Percentiles rank a stretch among this genome's conserved stretches.
These are phyloP conservation scores for Epinephelus fuscoguttatus DNA, from an alignment of 2,113 vertebrate species.

Conservation along the genomic window DNA sequence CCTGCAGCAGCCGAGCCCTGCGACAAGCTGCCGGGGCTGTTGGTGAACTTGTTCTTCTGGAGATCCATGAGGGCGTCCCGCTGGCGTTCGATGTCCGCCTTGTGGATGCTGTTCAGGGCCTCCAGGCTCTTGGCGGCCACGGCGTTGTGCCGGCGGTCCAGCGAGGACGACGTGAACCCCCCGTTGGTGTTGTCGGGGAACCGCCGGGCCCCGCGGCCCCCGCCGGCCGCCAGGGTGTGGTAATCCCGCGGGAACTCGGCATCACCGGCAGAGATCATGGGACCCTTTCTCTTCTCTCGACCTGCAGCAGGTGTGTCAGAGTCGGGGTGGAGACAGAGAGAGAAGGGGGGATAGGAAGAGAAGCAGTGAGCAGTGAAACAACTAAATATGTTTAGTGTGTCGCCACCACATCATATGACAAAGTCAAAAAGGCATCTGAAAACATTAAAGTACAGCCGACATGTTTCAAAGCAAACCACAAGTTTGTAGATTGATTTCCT, in stretches of 20 bases:
- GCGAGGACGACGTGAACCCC: conserved; percentile 92
- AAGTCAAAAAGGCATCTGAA: no score
- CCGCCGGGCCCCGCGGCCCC: conserved; percentile 90
- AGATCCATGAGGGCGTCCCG: conserved; percentile 94
- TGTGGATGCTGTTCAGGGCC: conserved; percentile 93
- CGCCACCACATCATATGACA: not conserved
- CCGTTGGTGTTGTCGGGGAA: conserved; percentile 89
- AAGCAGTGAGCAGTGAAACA: not conserved
- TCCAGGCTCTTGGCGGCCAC: conserved; percentile 95
- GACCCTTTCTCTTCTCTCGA: conserved; percentile 92
- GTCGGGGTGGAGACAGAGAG: not conserved
- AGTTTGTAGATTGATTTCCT: not conserved
- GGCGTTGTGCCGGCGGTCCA: conserved; percentile 91
- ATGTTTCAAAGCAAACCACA: no score
- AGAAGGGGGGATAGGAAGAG: not conserved
- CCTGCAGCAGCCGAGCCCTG: conserved; percentile 56
- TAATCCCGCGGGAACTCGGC: conserved; percentile 96
- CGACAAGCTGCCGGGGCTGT: conserved; percentile 83
- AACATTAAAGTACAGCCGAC: not conserved
- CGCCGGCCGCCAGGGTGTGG: conserved; percentile 88
- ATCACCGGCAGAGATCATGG: conserved; percentile 98
- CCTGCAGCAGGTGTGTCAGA: conserved; percentile 77
- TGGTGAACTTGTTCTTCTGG: conserved; percentile 93
- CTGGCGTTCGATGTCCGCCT: conserved; percentile 93
- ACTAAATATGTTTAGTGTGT: no score